Evolutionary conservation across 2,113 vertebrate genomes (phyloP).

Genomic region (Hydropotes inermis): DNA sequence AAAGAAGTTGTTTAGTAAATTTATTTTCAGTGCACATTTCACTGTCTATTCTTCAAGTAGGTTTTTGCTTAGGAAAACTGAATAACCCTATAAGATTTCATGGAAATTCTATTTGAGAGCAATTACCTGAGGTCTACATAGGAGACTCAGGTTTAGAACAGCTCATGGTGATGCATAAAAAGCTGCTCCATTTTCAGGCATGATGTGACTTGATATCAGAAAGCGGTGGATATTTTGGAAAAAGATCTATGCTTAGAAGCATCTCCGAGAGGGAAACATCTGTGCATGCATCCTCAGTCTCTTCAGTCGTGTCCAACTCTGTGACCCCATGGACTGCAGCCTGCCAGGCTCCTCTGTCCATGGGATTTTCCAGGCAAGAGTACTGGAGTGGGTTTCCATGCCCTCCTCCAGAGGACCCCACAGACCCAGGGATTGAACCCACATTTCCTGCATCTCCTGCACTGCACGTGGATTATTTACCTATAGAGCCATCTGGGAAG

Average conservation of each 20-base stretch:
- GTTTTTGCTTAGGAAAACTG: not conserved
- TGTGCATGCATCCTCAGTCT: not conserved
- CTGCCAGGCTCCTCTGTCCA: not conserved
- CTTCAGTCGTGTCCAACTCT: not conserved
- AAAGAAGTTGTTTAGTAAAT: not conserved
- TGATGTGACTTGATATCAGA: not conserved
- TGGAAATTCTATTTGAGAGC: not conserved
- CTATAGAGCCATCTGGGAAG: rapidly evolving
- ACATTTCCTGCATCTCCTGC: not conserved
- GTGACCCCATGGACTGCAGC: not conserved
- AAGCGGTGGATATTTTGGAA: not conserved
- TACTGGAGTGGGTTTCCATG: not conserved
- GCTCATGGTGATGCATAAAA: not conserved
- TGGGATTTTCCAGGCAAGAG: not conserved
- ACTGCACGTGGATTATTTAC: not conserved
- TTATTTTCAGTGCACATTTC: not conserved
- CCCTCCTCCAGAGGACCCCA: not conserved
- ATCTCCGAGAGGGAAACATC: not conserved
- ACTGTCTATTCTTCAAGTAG: not conserved
- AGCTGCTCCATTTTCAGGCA: not conserved
- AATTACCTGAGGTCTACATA: not conserved
- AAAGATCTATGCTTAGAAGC: not conserved
- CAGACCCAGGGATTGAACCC: not conserved
- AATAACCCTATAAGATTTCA: not conserved
- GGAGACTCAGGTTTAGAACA: not conserved